Base-by-base conservation (phyloP, 2,113 vertebrate species). In the Ptilonorhynchus violaceus region DNA sequence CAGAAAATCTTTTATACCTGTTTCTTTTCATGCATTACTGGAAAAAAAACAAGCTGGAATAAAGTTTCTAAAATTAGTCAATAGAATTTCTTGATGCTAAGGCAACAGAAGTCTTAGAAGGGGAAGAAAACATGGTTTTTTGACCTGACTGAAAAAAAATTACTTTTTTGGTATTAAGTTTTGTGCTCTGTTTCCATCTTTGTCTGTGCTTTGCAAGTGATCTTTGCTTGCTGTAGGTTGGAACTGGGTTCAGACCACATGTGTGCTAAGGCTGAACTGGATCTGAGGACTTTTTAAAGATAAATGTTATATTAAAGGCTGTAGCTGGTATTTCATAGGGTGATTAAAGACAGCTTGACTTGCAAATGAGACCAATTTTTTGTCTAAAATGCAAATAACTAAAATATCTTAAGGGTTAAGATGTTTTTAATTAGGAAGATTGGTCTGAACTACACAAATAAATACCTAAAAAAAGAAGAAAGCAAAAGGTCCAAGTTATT, bases 111-210 rank as follows among this genome's bases (percentile, higher is more conserved):
- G 76, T 84, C 46, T 67, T 63, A 37, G 30, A 76, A 59, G 13
- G 10, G 13, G 20, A 53, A 68, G 35, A 33, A 46, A 68, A 72
- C 3, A 10, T 24, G 10, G 0, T 0, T 1, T 47, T 66, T 66
- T 85, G 11, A 68, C 33, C 9, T 41, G 49, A 50, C 39, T 52
- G 9, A n/a, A 66, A 60, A 81, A 66, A 33, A 53, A 31, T 72
- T 63, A 69, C n/a, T 70, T 66, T 55, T 31, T 33, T 75, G 22
- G 30, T 18, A n/a, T 28, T 37, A 67, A 62, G 18, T n/a, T 49
- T 55, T 68, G 7, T 89, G 22, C 33, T 89, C 15, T 58, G 17
- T 63, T 89, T 68, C 33, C 1, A 0, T 73, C 23, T 35, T 73
- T 52, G 7, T 55, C 16, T 41, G 28, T 50, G 49, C 44, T 63